phyloP scores from a whole-genome alignment of 2,888 invertebrate genomes.

The Coenonympha arcania region DNA sequence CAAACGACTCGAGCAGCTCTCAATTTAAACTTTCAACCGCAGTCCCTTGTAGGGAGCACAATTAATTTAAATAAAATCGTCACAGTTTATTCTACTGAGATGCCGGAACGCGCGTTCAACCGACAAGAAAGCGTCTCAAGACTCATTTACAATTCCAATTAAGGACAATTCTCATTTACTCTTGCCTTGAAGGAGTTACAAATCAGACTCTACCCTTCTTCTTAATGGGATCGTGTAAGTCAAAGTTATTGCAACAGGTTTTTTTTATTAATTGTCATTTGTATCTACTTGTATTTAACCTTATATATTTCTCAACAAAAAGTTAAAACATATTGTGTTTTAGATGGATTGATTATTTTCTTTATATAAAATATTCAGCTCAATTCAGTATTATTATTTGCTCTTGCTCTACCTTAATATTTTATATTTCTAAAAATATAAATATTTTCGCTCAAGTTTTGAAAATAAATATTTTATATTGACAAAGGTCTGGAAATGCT shows the following conservation, averaged over 20 bases:
- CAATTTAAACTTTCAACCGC: constrained; percentile 34
- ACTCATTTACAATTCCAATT: constrained; percentile 73
- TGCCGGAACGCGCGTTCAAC: constrained; percentile 59
- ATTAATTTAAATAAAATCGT: constrained; percentile 72
- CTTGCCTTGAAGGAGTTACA: constrained; percentile 61
- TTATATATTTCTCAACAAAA: no score
- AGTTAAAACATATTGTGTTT: no score
- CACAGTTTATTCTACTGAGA: constrained; percentile 68
- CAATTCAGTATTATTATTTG: neutral
- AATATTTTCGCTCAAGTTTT: no score
- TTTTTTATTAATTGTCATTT: neutral
- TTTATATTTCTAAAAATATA: constrained; percentile 29
- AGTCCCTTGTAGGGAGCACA: constrained; percentile 44
- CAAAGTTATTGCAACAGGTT: neutral
- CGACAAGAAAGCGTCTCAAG: constrained; percentile 66
- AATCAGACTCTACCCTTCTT: constrained; percentile 39
- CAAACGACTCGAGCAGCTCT: constrained; percentile 8
- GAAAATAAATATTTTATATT: neutral
- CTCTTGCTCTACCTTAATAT: neutral
- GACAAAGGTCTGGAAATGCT: constrained; percentile 11
- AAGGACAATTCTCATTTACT: constrained; percentile 70
- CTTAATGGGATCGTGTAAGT: constrained; percentile 9
- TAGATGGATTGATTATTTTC: no score
- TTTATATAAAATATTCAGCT: no score
- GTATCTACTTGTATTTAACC: no score